A percentile compares a stretch with the other conserved stretches of the same genome.
phyloP scores from a whole-genome alignment of 2,113 vertebrate species.

The Xyrauchen texanus region DNA sequence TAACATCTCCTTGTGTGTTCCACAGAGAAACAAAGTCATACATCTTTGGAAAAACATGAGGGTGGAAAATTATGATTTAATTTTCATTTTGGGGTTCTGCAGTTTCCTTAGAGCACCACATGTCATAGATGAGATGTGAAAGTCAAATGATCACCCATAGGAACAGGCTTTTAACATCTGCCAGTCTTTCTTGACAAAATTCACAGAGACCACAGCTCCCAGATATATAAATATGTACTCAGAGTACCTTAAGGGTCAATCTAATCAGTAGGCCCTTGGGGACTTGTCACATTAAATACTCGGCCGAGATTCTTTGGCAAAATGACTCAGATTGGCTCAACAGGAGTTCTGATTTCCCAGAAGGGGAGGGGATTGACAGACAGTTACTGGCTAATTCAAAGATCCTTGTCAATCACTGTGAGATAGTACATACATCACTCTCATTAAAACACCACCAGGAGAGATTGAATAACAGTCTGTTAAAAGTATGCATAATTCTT shows the following conservation, averaged over 20 bases:
- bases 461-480: not conserved
- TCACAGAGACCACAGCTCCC: conserved; percentile 62
- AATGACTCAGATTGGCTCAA: conserved; percentile 48
- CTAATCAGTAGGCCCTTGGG: conserved; percentile 64
- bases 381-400: conserved; percentile 15
- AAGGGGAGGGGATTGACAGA: conserved; percentile 44
- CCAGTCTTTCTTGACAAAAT: conserved; percentile 57
- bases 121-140: conserved; percentile 24
- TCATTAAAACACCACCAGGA: conserved; percentile 1
- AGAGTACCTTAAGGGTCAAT: conserved; percentile 59
- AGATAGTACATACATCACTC: conserved; percentile 2
- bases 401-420: conserved; percentile 38
- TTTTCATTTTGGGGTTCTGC: not conserved
- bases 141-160: conserved; percentile 25
- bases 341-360: conserved; percentile 46
- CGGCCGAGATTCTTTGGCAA: conserved; percentile 47
- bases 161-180: conserved; percentile 38
- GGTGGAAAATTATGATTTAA: no score
- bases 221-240: conserved; percentile 67
- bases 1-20: no score
- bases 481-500: not conserved
- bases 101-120: not conserved
- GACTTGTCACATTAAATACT: conserved; percentile 63
- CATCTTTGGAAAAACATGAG: no score
- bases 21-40: no score